A percentile compares a stretch with the other conserved stretches of the same genome.
Conservation (phyloP, 2,113 vertebrate species). For the Prinia subflava region DNA sequence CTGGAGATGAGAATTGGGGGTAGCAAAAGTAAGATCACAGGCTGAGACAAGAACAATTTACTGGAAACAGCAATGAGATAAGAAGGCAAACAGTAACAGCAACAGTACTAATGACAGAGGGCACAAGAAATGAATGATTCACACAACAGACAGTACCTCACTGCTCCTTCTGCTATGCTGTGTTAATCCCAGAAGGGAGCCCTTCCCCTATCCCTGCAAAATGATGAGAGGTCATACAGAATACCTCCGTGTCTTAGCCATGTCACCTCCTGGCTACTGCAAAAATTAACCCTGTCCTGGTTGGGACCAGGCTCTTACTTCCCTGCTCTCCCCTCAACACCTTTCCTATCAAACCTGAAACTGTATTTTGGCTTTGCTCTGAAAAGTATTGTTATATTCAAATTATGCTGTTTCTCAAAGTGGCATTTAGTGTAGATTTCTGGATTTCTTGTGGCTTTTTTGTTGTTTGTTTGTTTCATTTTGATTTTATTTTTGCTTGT, state of each 20-base stretch:
- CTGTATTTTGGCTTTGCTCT: background rate
- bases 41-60: background rate
- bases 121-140: background rate
- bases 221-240: rapidly evolving
- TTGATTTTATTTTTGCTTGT: background rate
- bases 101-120: background rate
- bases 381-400: background rate
- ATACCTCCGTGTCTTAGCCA: background rate
- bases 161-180: background rate
- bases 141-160: background rate
- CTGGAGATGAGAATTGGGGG: background rate
- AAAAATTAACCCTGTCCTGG: background rate
- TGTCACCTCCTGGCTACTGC: background rate
- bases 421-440: background rate
- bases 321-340: rapidly evolving
- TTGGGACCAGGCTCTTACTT: background rate
- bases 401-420: background rate
- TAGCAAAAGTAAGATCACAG: background rate
- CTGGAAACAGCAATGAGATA: background rate
- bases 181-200: background rate
- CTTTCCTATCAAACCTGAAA: background rate
- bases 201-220: background rate
- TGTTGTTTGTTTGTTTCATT: background rate
- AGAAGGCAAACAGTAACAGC: background rate
- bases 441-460: background rate